A percentile compares a stretch with the other conserved stretches of the same genome.
These are phyloP conservation scores for Theretra japonica DNA, from an alignment of 2,888 invertebrate genomes.

Conservation along the genomic window DNA sequence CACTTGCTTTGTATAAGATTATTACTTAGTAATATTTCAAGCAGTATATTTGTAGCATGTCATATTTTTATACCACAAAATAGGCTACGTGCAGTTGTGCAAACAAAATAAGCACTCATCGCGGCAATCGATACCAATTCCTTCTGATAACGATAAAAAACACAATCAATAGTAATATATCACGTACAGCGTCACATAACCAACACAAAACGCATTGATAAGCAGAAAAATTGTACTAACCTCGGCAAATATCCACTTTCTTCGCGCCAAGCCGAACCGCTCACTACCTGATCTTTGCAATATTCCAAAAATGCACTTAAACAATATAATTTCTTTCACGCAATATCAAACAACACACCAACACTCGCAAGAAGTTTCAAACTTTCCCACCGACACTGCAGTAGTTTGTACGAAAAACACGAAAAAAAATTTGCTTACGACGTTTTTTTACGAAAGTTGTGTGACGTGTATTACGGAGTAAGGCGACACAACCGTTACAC, in stretches of 20 bases:
- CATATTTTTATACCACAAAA: background rate
- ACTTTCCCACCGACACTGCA: conserved; percentile 56
- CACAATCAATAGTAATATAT: conserved; percentile 20
- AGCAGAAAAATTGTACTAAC: conserved; percentile 29
- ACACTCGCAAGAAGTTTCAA: conserved; percentile 49
- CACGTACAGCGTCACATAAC: conserved; percentile 28
- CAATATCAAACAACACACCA: conserved; percentile 51
- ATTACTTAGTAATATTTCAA: background rate
- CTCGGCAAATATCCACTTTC: conserved; percentile 28
- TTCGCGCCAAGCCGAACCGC: conserved; percentile 16
- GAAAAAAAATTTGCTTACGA: conserved; percentile 62
- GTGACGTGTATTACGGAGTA: conserved; percentile 51
- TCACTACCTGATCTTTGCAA: conserved; percentile 64
- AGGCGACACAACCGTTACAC: conserved; percentile 48
- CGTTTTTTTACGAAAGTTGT: conserved; percentile 79
- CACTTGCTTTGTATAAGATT: background rate
- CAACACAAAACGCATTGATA: conserved; percentile 30
- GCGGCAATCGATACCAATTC: conserved; percentile 24
- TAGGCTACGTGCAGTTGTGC: conserved; percentile 32
- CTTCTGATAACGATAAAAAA: conserved; percentile 26
- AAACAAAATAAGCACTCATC: conserved; percentile 27
- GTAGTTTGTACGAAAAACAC: conserved; percentile 52
- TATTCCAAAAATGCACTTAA: conserved; percentile 69
- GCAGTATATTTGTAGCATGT: background rate
- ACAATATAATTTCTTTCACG: conserved; percentile 50